Evolutionary conservation across 2,797 vertebrate genomes (phyloP), one percentile per base, ranked within the genome.

Genomic region (Hipposideros larvatus): DNA sequence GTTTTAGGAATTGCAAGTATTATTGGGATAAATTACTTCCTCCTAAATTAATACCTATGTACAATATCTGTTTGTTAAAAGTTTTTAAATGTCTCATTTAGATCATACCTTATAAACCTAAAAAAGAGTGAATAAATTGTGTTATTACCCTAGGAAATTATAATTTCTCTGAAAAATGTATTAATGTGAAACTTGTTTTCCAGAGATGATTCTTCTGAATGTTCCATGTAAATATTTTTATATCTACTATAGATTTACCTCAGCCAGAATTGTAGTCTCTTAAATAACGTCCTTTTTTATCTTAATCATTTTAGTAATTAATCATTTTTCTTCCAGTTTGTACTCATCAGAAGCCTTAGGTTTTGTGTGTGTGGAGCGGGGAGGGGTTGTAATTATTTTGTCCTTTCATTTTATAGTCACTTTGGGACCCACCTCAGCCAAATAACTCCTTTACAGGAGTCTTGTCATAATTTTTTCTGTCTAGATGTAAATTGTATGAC

Each of bases 121-220:
- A 83, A 80, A 26, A 91, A 83, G 48, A 84, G 18, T 95, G 11
- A 87, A 31, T 80, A 95, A 70, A 61, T 78, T 74, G 5, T 68
- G 16, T 59, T 41, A 41, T 78, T 90, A 92, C 28, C 89, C n/a
- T 94, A 93, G 74, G 53, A 95, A 94, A 75, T 95, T 83, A 55
- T 16, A 46, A 71, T 78, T 94, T 96, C 14, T 88, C 0, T 79
- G 31, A 74, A 94, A 95, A 91, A 59, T 28, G 0, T 71, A n/a
- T 74, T 97, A 53, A 74, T 16, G 61, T 86, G 34, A 78, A 94
- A 87, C 51, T 89, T 96, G 19, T 86, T 85, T 94, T 93, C n/a
- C 73, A 96, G n/a, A 59, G n/a, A 65, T 70, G 21, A 46, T 68
- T 77, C n/a, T 77, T 96, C 22, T 59, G 41, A 90, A 53, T 93